A percentile compares a stretch with the other conserved stretches of the same genome.
phyloP scores from a whole-genome alignment of 1,140 invertebrate species.

The Chironomus tepperi region DNA sequence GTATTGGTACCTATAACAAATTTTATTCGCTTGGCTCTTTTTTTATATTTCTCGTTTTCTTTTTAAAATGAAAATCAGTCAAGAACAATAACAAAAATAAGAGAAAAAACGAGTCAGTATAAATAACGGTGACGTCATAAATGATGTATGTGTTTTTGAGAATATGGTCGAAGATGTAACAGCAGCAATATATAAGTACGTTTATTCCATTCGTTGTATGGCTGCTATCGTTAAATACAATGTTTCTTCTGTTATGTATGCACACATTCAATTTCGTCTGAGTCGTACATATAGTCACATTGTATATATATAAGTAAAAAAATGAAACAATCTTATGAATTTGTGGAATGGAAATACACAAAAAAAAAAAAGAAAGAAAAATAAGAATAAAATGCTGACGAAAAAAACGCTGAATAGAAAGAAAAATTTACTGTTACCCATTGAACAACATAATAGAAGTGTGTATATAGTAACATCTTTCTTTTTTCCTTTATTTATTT shows the following conservation, averaged over 20 bases:
- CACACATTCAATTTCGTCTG: background rate
- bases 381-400: background rate
- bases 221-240: slow-evolving; percentile 1
- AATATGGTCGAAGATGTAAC: slow-evolving; percentile 12
- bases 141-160: background rate
- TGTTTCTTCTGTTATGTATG: background rate
- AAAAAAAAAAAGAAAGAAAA: slow-evolving; percentile 18
- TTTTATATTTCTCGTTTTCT: slow-evolving; percentile 6
- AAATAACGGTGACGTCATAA: slow-evolving; percentile 1
- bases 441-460: background rate
- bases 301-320: background rate
- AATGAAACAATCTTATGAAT: slow-evolving; percentile 15
- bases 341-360: slow-evolving; percentile 18
- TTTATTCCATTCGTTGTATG: background rate
- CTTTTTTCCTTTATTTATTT: no score
- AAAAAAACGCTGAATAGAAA: slow-evolving; percentile 6
- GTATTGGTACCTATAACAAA: background rate
- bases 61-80: slow-evolving; percentile 7
- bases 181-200: background rate
- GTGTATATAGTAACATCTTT: no score
- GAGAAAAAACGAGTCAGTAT: background rate
- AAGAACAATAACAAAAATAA: background rate
- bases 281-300: background rate
- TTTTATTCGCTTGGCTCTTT: background rate
- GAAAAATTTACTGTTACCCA: background rate